These are phyloP conservation scores for Plemyria rubiginata DNA, from an alignment of 2,888 invertebrate genomes.

Conservation along the genomic window DNA sequence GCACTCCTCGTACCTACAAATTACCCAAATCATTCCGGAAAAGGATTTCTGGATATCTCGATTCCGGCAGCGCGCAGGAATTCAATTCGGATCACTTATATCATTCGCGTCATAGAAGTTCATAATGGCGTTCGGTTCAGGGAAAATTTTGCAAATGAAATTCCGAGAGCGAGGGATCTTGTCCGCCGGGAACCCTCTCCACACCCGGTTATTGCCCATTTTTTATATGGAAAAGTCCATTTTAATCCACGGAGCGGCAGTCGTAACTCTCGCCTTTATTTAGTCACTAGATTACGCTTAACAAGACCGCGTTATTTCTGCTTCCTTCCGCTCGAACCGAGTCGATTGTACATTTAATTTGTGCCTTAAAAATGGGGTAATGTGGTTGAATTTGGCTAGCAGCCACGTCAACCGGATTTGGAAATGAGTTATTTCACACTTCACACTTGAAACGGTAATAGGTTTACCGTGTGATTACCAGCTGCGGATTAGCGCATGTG, in stretches of 20 bases:
- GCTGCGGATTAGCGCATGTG: constrained; percentile 57
- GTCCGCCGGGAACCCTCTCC: constrained; percentile 57
- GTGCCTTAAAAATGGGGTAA: constrained; percentile 44
- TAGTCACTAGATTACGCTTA: constrained; percentile 67
- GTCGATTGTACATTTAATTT: constrained; percentile 49
- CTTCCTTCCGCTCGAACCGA: constrained; percentile 50
- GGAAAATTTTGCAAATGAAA: constrained; percentile 71
- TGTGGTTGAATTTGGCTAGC: constrained; percentile 46
- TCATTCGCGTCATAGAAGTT: constrained; percentile 52
- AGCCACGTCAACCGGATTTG: constrained; percentile 42
- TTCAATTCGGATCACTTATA: constrained; percentile 53
- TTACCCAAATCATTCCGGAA: constrained; percentile 48
- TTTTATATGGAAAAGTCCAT: constrained; percentile 66
- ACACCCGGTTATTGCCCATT: constrained; percentile 68
- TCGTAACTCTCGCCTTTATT: constrained; percentile 71
- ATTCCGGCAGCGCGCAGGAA: constrained; percentile 46
- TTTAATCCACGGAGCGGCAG: constrained; percentile 66
- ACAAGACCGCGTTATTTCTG: constrained; percentile 53
- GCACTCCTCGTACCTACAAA: constrained; percentile 48
- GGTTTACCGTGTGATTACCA: constrained; percentile 67
- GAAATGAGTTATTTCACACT: constrained; percentile 62
- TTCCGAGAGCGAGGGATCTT: constrained; percentile 61
- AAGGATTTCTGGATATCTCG: constrained; percentile 40
- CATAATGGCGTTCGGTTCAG: constrained; percentile 61
- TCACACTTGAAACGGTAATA: constrained; percentile 66